Conservation (phyloP, 2,888 invertebrate genomes). For the Polymixis lichenea region DNA sequence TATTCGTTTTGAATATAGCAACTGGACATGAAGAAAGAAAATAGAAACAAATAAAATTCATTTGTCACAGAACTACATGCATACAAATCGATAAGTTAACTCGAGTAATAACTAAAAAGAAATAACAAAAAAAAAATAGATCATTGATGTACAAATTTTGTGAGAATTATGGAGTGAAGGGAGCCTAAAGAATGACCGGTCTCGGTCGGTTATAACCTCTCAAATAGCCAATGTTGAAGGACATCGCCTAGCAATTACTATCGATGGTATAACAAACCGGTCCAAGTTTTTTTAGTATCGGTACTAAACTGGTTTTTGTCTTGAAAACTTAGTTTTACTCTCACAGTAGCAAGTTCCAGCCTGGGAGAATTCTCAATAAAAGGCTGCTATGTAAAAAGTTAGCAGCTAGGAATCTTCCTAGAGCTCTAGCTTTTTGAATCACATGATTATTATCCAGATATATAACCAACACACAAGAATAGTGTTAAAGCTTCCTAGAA, state of each 20-base stretch:
- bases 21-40: no score
- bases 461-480: background rate
- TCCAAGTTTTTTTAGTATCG: background rate
- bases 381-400: background rate
- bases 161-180: slow-evolving; percentile 21
- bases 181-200: background rate
- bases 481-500: background rate
- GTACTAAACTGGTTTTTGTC: background rate
- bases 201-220: no score
- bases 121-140: background rate
- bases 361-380: no score
- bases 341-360: background rate
- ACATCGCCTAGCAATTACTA: slow-evolving; percentile 9
- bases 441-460: background rate
- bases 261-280: background rate
- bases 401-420: background rate
- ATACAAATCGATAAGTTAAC: background rate
- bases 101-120: background rate
- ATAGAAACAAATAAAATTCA: background rate
- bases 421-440: background rate
- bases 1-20: no score
- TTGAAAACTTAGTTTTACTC: background rate
- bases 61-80: background rate
- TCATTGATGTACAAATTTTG: background rate
- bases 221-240: slow-evolving; percentile 28